Evolutionary conservation across 1,140 invertebrate genomes (phyloP).

Genomic region (Hesperophylax magnus): DNA sequence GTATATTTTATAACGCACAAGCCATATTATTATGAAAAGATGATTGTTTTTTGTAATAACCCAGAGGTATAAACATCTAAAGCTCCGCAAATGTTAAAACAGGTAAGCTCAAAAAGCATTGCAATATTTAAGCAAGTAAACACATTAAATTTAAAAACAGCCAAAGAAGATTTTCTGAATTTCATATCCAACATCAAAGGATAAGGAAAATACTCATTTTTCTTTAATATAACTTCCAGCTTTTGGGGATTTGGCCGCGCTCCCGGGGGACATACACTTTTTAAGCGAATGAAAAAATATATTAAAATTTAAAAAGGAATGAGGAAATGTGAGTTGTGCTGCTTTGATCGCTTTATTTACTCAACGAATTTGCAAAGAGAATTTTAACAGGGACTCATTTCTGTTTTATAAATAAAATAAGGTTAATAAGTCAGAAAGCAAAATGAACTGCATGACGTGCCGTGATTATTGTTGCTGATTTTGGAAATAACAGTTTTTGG

Average conservation of each 20-base stretch:
- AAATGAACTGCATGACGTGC: too few species aligned
- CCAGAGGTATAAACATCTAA: background rate
- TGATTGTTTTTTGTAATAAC: too few species aligned
- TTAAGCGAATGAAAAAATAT: slow-evolving; percentile 7
- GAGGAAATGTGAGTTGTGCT: background rate
- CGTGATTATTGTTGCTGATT: too few species aligned
- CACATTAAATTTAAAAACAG: background rate
- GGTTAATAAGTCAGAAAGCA: too few species aligned
- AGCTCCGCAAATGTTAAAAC: background rate
- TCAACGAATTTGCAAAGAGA: too few species aligned
- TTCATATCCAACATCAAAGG: slow-evolving; percentile 12
- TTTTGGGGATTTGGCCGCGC: slow-evolving; percentile 2
- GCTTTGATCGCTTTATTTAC: too few species aligned
- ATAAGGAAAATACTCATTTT: slow-evolving; percentile 8
- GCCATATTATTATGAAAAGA: too few species aligned
- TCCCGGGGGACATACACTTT: background rate
- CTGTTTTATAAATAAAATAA: too few species aligned
- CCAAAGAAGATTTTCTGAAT: background rate
- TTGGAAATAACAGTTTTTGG: too few species aligned
- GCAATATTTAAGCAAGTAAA: background rate
- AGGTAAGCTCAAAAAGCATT: background rate
- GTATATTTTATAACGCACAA: too few species aligned
- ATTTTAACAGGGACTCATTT: too few species aligned
- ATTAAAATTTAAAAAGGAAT: background rate
- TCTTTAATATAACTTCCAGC: slow-evolving; percentile 9